Percentiles rank a stretch among this genome's conserved stretches.
These are phyloP conservation scores for Turdus rufiventris DNA, from an alignment of 2,113 vertebrate genomes.

Conservation along the genomic window DNA sequence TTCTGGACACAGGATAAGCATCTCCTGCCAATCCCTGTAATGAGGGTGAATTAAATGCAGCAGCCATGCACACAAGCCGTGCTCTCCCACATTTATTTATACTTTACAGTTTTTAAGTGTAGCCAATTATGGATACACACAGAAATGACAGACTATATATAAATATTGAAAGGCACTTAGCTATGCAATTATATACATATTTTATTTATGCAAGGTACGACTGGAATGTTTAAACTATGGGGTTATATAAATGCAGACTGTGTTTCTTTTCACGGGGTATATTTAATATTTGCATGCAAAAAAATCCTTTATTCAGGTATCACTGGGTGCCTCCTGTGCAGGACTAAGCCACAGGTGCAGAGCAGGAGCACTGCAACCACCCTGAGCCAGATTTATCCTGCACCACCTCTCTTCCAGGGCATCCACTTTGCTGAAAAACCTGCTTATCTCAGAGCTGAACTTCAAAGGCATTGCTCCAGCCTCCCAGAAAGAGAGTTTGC, in stretches of 20 bases:
- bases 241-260: neutral
- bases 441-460: neutral
- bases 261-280: neutral
- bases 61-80: neutral
- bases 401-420: neutral
- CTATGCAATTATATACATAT: neutral
- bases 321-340: neutral
- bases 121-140: neutral
- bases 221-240: neutral
- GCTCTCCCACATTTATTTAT: neutral
- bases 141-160: neutral
- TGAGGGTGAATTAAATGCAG: neutral
- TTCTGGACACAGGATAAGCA: neutral
- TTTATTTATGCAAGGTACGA: neutral
- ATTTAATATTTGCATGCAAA: neutral
- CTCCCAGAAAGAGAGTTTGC: neutral
- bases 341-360: neutral
- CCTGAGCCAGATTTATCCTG: neutral
- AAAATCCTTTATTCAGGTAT: neutral
- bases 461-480: neutral
- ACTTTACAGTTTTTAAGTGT: neutral
- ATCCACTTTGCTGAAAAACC: neutral
- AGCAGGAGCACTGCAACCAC: neutral
- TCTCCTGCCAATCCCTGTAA: neutral
- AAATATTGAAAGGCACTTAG: neutral